Percentiles rank a stretch among this genome's conserved stretches.
Conservation (phyloP, 2,888 invertebrate species). For the Ellobium chinense region DNA sequence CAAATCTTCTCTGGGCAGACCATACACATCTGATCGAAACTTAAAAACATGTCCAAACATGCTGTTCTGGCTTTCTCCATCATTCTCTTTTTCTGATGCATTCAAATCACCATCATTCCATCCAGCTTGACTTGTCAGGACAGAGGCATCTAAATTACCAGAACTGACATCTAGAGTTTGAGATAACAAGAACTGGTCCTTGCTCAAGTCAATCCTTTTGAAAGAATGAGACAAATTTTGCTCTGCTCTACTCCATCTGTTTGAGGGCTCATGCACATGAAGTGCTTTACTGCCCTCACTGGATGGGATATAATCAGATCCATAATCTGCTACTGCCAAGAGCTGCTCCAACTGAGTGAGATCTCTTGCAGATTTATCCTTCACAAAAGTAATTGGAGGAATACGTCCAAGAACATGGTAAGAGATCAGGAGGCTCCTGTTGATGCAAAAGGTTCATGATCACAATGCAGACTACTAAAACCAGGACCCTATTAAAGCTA, state of each 20-base stretch:
- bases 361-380: slow-evolving; percentile 51
- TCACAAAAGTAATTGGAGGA: slow-evolving; percentile 60
- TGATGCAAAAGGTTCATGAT: slow-evolving; percentile 16
- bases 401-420: slow-evolving; percentile 58
- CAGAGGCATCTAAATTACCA: not conserved
- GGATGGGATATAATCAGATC: slow-evolving; percentile 54
- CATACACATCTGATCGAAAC: slow-evolving; percentile 57
- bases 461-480: too few species aligned
- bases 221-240: not conserved
- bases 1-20: slow-evolving; percentile 52
- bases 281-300: not conserved
- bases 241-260: not conserved
- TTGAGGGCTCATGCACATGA: not conserved
- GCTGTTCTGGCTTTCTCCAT: too few species aligned
- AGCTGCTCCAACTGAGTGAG: slow-evolving; percentile 53
- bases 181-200: not conserved
- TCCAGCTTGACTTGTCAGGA: not conserved
- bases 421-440: slow-evolving; percentile 58
- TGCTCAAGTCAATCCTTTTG: not conserved
- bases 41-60: not conserved
- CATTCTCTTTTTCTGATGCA: not conserved
- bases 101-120: not conserved
- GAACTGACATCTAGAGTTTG: not conserved
- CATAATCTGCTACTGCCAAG: slow-evolving; percentile 61
- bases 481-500: too few species aligned